Evolutionary conservation across 2,113 vertebrate species (phyloP).

Genomic region (Glaucomys volans): DNA sequence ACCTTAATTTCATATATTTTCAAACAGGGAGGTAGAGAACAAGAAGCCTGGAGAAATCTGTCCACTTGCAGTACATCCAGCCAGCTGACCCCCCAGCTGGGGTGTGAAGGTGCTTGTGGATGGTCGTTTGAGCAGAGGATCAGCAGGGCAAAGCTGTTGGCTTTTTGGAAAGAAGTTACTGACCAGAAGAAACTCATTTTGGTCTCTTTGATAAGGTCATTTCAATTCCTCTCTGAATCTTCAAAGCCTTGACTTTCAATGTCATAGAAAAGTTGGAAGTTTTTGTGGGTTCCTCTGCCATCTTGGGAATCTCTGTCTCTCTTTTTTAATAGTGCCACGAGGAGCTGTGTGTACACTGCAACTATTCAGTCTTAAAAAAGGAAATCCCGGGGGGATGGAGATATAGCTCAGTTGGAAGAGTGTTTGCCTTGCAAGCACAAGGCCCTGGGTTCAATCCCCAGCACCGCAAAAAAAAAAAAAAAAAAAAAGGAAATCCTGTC

Average conservation of each 20-base stretch:
- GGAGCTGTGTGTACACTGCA: not conserved
- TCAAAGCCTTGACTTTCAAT: not conserved
- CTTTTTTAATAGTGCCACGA: not conserved
- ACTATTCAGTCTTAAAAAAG: not conserved
- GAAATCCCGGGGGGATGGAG: too few species aligned
- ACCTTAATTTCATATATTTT: not conserved
- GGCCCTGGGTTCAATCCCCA: too few species aligned
- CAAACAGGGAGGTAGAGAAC: not conserved
- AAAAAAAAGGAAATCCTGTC: not conserved
- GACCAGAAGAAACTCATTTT: too few species aligned
- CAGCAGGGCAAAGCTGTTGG: not conserved
- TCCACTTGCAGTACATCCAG: too few species aligned
- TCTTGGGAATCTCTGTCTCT: too few species aligned
- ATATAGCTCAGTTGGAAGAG: too few species aligned
- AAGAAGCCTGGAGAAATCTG: too few species aligned
- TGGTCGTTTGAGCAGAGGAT: not conserved
- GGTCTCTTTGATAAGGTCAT: not conserved
- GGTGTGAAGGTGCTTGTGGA: accelerated
- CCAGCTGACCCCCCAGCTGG: not conserved
- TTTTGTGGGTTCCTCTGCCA: accelerated
- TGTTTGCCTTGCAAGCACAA: too few species aligned
- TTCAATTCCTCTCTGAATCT: not conserved
- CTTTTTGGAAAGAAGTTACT: not conserved
- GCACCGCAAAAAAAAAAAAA: too few species aligned
- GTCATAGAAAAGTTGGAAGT: accelerated